A percentile compares a stretch with the other conserved stretches of the same genome.
These are phyloP conservation scores for Cheumatopsyche charites DNA, from an alignment of 1,140 invertebrate genomes.

Conservation along the genomic window DNA sequence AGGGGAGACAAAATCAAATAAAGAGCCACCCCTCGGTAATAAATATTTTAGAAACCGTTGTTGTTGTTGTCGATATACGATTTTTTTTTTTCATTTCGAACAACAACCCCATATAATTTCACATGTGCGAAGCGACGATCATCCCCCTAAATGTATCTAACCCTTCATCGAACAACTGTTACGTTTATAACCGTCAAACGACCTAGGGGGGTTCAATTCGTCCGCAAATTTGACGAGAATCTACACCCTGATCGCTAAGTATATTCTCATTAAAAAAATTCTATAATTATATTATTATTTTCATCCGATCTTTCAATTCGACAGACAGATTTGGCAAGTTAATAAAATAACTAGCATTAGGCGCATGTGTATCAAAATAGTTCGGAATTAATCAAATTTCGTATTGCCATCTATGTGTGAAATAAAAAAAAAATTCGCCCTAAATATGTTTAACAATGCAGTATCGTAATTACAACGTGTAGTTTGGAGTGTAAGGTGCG, in stretches of 20 bases:
- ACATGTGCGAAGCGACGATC: constrained; percentile 18
- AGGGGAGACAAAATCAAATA: too few species aligned
- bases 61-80: background rate
- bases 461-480: too few species aligned
- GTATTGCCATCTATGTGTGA: too few species aligned
- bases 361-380: too few species aligned
- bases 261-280: background rate
- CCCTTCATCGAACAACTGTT: constrained; percentile 36
- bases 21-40: background rate
- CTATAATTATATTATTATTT: too few species aligned
- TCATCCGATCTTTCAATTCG: too few species aligned
- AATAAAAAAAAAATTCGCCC: too few species aligned
- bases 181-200: constrained; percentile 35
- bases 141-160: constrained; percentile 5
- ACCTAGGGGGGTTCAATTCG: constrained; percentile 4
- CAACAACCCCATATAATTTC: constrained; percentile 9
- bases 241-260: background rate
- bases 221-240: background rate
- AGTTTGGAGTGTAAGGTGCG: too few species aligned
- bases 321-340: too few species aligned
- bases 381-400: too few species aligned
- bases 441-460: too few species aligned
- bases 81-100: background rate
- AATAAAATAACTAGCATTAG: too few species aligned
- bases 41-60: constrained; percentile 16